Evolutionary conservation across 1,140 invertebrate genomes (phyloP).

Genomic region (Saccostrea echinata): DNA sequence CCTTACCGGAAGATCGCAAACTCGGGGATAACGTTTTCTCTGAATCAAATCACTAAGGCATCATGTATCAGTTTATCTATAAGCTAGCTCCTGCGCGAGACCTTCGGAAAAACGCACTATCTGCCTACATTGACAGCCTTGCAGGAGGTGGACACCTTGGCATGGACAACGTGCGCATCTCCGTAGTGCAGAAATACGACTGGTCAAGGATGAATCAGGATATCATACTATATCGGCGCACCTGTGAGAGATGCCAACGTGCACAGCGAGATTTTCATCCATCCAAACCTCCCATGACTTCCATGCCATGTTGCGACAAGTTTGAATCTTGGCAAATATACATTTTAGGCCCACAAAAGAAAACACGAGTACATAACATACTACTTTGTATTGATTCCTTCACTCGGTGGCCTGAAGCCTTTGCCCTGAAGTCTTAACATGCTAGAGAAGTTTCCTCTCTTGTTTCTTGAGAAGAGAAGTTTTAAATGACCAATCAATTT

Average conservation of each 20-base stretch:
- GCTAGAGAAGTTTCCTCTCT: conserved; percentile 54
- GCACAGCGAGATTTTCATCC: conserved; percentile 40
- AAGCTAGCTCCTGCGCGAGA: conserved; percentile 40
- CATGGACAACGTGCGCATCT: neutral
- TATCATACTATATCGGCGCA: conserved; percentile 5
- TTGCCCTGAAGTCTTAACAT: conserved; percentile 49
- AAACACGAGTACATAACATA: conserved; percentile 57
- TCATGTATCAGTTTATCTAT: conserved; percentile 41
- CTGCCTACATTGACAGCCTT: conserved; percentile 46
- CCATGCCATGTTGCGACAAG: conserved; percentile 39
- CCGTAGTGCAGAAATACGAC: conserved; percentile 44
- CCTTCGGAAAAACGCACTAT: conserved; percentile 32
- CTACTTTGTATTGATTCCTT: conserved; percentile 57
- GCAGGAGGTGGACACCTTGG: conserved; percentile 48
- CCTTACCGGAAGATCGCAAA: conserved; percentile 47
- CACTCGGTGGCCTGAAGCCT: conserved; percentile 57
- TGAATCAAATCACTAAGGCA: too few species aligned
- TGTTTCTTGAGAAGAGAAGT: too few species aligned
- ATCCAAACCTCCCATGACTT: neutral
- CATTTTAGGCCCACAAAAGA: conserved; percentile 57
- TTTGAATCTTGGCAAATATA: conserved; percentile 58
- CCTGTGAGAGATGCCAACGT: conserved; percentile 46
- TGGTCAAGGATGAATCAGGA: conserved; percentile 51
- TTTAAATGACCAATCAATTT: too few species aligned
- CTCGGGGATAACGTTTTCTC: too few species aligned